Percentiles rank a stretch among this genome's conserved stretches.
These are phyloP conservation scores for Hippasteria phrygiana DNA, from an alignment of 53 echinoderm and acorn worm species.

Conservation along the genomic window DNA sequence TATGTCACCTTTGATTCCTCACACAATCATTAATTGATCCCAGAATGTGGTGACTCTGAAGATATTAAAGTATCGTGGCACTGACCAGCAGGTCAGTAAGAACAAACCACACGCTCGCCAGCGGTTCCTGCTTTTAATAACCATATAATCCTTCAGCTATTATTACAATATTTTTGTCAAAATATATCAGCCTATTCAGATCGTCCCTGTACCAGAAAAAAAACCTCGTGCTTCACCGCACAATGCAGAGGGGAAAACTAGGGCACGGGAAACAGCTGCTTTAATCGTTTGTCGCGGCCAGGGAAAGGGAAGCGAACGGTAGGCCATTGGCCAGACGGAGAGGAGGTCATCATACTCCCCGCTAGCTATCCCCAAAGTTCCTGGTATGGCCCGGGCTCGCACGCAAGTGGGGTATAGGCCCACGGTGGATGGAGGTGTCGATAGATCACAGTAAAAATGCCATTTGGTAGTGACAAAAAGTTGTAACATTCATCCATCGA, in stretches of 20 bases:
- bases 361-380: constrained; percentile 19
- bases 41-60: not conserved
- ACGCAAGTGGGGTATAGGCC: not conserved
- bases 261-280: constrained; percentile 58
- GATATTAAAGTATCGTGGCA: not conserved
- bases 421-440: constrained; percentile 36
- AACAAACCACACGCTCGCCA: constrained; percentile 25
- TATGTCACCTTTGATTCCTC: not conserved
- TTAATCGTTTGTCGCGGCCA: not conserved
- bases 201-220: constrained; percentile 1
- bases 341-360: constrained; percentile 53
- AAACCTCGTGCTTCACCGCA: constrained; percentile 37
- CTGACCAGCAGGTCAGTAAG: constrained; percentile 41
- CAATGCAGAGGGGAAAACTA: constrained; percentile 45
- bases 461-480: too few species aligned
- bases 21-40: not conserved
- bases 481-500: not conserved
- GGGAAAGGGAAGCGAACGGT: constrained; percentile 48
- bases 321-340: constrained; percentile 66
- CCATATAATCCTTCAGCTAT: constrained; percentile 33
- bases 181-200: constrained; percentile 42
- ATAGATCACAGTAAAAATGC: constrained; percentile 5
- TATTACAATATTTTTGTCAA: constrained; percentile 49
- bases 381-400: not conserved
- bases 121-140: constrained; percentile 9